Evolutionary conservation across 2,113 vertebrate species (phyloP).

Genomic region (Papio anubis): DNA sequence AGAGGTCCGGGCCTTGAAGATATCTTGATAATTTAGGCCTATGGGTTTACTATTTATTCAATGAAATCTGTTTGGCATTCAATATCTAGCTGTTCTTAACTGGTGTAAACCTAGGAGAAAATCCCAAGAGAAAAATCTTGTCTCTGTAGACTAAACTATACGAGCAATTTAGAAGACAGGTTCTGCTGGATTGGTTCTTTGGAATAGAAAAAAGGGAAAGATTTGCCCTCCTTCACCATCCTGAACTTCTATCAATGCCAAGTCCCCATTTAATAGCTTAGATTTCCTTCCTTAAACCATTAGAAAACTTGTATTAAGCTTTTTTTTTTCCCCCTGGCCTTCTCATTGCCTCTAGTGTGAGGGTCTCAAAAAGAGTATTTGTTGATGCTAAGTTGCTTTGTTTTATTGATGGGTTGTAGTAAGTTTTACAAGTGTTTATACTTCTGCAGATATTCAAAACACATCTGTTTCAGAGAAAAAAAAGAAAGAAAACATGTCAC

Average conservation of each 20-base stretch:
- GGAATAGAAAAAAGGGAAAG: fast-evolving
- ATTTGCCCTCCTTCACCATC: neutral
- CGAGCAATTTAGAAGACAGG: neutral
- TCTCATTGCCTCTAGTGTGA: constrained; percentile 41
- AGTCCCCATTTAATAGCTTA: neutral
- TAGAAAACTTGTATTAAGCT: neutral
- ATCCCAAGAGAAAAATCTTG: neutral
- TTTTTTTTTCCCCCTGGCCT: neutral
- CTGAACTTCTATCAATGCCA: neutral
- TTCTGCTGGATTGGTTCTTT: neutral
- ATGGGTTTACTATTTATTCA: neutral
- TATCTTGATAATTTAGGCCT: neutral
- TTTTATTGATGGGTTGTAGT: constrained; percentile 71
- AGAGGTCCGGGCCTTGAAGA: neutral
- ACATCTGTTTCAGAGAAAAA: neutral
- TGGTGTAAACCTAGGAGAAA: neutral
- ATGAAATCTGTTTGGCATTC: neutral
- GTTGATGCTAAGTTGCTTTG: constrained; percentile 48
- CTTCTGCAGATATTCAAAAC: constrained; percentile 62
- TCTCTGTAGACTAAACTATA: neutral
- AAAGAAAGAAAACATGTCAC: constrained; percentile 32
- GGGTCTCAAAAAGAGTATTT: constrained; percentile 63
- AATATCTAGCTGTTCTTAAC: neutral
- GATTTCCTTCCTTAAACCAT: neutral
- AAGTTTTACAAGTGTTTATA: constrained; percentile 66